Evolutionary conservation across 2,113 vertebrate genomes (phyloP).

Genomic region (Sceloporus tristichus): DNA sequence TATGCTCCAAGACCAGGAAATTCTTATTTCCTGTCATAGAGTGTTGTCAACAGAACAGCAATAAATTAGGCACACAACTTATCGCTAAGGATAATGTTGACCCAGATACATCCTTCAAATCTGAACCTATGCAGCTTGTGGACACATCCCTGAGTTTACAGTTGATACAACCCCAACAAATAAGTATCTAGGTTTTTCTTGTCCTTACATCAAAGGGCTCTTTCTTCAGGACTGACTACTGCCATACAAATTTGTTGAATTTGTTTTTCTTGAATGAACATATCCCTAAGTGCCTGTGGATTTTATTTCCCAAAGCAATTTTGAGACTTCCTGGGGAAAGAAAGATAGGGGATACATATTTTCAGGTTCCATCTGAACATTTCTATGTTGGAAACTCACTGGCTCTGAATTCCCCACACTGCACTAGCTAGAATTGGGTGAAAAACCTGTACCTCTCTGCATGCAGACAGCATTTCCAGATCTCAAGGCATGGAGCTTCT

Average conservation of each 20-base stretch:
- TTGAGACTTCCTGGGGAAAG: background rate
- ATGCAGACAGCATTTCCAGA: background rate
- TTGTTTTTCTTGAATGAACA: background rate
- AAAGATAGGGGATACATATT: background rate
- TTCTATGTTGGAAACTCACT: background rate
- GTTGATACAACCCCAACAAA: constrained; percentile 9
- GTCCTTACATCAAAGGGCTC: background rate
- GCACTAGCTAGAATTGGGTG: background rate
- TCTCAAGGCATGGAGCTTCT: no score
- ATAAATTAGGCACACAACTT: no score
- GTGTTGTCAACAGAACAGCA: no score
- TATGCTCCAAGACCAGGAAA: background rate
- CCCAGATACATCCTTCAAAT: constrained; percentile 33
- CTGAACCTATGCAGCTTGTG: constrained; percentile 3
- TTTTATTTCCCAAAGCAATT: background rate
- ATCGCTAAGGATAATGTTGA: background rate
- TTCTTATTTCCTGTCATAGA: background rate
- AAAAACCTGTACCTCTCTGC: background rate
- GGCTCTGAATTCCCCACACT: background rate
- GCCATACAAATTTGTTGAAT: background rate
- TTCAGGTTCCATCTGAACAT: background rate
- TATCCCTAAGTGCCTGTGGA: background rate
- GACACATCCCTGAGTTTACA: background rate
- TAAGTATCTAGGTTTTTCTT: constrained; percentile 31
- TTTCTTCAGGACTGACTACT: background rate